Evolutionary conservation across 2,888 invertebrate genomes (phyloP), one percentile per base, ranked within the genome.

Genomic region (Hipparchia sbordonii): DNA sequence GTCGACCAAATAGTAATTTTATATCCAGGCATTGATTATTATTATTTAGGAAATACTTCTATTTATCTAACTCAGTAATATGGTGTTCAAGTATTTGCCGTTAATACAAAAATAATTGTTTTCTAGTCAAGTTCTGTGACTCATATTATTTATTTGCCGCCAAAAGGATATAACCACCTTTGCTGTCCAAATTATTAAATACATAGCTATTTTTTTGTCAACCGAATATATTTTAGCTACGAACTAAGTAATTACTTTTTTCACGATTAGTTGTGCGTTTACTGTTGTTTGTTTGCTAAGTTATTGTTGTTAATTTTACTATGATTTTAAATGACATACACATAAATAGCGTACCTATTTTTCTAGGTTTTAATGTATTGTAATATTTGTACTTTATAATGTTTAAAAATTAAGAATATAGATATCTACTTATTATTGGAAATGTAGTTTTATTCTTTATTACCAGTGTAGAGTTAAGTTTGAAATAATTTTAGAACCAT

Each of bases 361-460:
- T 39, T 54, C 54, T 6, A 12, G 39, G n/a, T 39, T 23, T 63
- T 48, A 45, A 12, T 12, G 8, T 57, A 45, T 12, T 67, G 46
- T 67, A 46, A 46, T 67, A 46, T 57, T 67, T 57, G 7, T 45
- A n/a, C 52, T 56, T 13, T 57, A 46, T 57, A 57, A 45, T 54
- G 39, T 39, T 54, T 54, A 9, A 23, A 48, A 63, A 9, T 63
- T 48, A 57, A 48, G 48, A 48, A 48, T 48, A 67, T 57, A 67
- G 46, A 67, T 67, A 57, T 6, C 46, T 57, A 67, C 13, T 57
- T 45, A 57, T 57, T 57, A 67, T 57, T 67, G 23, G 46, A 45
- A 67, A 46, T 57, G 46, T 39, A 57, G 67, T 67, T 67, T 67
- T 67, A 67, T 67, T 67, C 12, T n/a, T 9, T 12, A 66, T 54